These are phyloP conservation scores for Notiomystis cincta DNA, from an alignment of 2,113 vertebrate genomes.

Conservation along the genomic window DNA sequence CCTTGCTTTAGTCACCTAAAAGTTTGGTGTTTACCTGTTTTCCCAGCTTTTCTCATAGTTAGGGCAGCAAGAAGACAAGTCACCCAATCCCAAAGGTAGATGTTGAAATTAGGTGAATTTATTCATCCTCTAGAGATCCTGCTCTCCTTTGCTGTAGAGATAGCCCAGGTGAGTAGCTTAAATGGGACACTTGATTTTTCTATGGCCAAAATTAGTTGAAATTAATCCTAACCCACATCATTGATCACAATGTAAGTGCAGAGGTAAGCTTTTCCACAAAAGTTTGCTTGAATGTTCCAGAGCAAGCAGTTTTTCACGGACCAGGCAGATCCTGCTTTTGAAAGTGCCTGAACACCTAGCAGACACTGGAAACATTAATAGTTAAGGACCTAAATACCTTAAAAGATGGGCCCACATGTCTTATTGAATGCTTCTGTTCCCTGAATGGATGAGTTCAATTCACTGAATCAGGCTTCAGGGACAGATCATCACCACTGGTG, in stretches of 20 bases:
- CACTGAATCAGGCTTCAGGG: conserved; percentile 44
- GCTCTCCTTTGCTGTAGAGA: neutral
- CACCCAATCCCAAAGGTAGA: neutral
- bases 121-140: neutral
- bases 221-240: conserved; percentile 23
- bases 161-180: neutral
- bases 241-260: conserved; percentile 16
- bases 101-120: neutral
- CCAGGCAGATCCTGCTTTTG: neutral
- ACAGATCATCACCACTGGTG: conserved; percentile 58
- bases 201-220: neutral
- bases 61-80: neutral
- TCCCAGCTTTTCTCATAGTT: neutral
- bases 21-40: neutral
- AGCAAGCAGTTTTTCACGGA: neutral
- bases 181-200: neutral
- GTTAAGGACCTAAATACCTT: conserved; percentile 53
- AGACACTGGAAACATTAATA: conserved; percentile 29
- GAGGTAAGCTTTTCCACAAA: conserved; percentile 15
- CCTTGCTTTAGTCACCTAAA: neutral
- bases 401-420: conserved; percentile 6
- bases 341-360: conserved; percentile 6
- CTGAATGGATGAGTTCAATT: conserved; percentile 56
- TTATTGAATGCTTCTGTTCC: conserved; percentile 41
- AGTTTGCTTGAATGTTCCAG: conserved; percentile 17